Evolutionary conservation across 2,888 invertebrate genomes (phyloP), one percentile per base, ranked within the genome.

Genomic region (Macrosiphum euphorbiae): DNA sequence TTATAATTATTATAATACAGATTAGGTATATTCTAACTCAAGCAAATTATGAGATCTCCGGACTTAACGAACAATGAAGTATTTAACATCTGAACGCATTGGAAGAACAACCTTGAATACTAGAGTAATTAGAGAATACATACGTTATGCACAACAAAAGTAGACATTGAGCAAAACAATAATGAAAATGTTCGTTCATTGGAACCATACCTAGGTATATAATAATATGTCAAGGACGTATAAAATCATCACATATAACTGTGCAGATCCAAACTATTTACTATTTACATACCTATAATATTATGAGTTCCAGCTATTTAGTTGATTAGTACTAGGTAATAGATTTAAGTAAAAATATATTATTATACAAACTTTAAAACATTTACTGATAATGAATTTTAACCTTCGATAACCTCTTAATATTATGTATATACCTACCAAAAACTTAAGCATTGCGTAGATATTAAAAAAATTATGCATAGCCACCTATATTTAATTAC

Each of bases 91-190:
- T 58, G 26, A 91, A 92, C 86, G 11, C 61, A 87, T 61, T 87
- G 50, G 3, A 87, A 91, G 41, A 44, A 47, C 86, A 92, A 61
- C 92, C 92, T 92, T 92, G 92, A 92, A 61, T 61, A 61, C 24
- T 87, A 87, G 47, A 92, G 26, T 87, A 92, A 92, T 92, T 86
- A 92, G 47, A 90, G 20, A 55, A 86, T 26, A 86, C 28, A 58
- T 58, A 86, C 13, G 28, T 91, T 16, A 55, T 16, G 44, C 13
- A 50, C 61, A 91, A 91, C 55, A 84, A 84, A 84, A 52, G 47
- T 24, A 91, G 78, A 52, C 52, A 86, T 91, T 91, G 85, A 91
- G 55, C 41, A 47, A 55, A 92, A 92, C 58, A 87, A 87, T 92
- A 92, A 92, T 92, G 26, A 87, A 92, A 87, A 92, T 35, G 35